Evolutionary conservation across 2,113 vertebrate species (phyloP).

Genomic region (Lamprotornis superbus): DNA sequence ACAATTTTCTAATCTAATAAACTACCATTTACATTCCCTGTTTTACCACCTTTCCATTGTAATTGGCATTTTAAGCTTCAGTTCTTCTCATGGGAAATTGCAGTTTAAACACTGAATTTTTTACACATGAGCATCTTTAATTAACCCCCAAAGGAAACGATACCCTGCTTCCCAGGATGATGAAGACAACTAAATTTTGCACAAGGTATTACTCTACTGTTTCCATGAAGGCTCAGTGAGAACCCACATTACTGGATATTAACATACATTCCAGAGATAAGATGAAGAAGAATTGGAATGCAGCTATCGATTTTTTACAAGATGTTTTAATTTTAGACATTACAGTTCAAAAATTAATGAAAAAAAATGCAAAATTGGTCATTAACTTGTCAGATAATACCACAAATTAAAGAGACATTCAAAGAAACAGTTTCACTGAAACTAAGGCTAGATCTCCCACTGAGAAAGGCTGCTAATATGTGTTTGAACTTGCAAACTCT

Average conservation of each 20-base stretch:
- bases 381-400: neutral
- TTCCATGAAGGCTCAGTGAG: neutral
- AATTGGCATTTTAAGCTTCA: neutral
- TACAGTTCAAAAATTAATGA: neutral
- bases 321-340: neutral
- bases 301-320: neutral
- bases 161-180: neutral
- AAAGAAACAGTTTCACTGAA: neutral
- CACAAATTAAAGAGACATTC: neutral
- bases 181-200: neutral
- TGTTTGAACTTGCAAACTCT: constrained; percentile 6
- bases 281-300: neutral
- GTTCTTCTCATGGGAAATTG: neutral
- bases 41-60: neutral
- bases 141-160: neutral
- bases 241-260: neutral
- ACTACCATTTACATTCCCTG: neutral
- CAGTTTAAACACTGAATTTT: constrained; percentile 2
- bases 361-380: neutral
- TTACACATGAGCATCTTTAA: neutral
- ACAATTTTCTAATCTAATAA: constrained; percentile 1
- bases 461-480: neutral
- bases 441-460: neutral
- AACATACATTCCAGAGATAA: neutral
- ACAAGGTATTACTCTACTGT: neutral